Evolutionary conservation across 2,888 invertebrate species (phyloP), one percentile per base, ranked within the genome.

Genomic region (Xylocampa areola): DNA sequence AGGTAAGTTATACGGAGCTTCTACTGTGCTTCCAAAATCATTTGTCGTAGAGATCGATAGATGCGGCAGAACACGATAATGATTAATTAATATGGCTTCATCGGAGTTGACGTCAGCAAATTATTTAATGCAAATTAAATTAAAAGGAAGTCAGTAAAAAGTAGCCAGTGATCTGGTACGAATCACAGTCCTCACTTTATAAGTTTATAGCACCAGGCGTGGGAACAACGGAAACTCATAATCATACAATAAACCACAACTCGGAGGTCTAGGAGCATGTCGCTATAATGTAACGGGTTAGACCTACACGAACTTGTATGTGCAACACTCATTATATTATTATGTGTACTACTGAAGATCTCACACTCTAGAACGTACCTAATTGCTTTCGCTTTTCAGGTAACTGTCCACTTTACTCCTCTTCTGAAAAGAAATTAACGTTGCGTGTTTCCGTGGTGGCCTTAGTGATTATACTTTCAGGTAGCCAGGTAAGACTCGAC

Each of bases 201-300:
- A n/a, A n/a, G n/a, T n/a, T n/a, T n/a, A n/a, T n/a, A n/a, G n/a
- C n/a, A 41, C 47, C 21, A 29, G 30, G 67, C 73, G 71, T 76
- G 66, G 75, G 76, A 76, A 73, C 74, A 74, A 64, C 80, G 81
- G 84, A 84, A 81, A 73, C 75, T 66, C 72, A 79, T 80, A 82
- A 84, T 83, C 79, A 76, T 69, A 44, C 71, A 73, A 76, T 81
- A 78, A 84, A 80, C 79, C 77, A 62, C 79, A 76, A 67, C 71
- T 66, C 64, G 63, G 60, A 69, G 64, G 60, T 55, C n/a, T n/a
- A n/a, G n/a, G n/a, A n/a, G n/a, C n/a, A 58, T 40, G 64, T 64
- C 48, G 54, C 53, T 60, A 30, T 55, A 45, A 61, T 71, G 54
- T 50, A 51, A 39, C 60, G 35, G 44, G 37, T 52, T 48, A 52